Conservation (phyloP, 2,113 vertebrate species). For the Mormoops blainvillei region DNA sequence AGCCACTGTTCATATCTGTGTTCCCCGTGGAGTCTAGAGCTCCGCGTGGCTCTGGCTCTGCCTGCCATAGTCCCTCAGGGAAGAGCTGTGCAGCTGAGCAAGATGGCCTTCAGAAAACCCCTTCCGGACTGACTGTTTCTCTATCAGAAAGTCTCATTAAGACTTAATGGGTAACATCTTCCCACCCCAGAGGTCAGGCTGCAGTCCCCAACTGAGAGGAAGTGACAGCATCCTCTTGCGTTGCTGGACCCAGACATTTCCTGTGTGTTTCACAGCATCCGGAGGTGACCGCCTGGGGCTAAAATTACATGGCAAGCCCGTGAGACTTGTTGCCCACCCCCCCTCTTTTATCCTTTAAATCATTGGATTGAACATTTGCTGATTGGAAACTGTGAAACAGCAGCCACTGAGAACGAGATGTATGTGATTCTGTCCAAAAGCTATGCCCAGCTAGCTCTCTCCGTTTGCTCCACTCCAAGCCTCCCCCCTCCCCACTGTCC, state of each 20-base stretch:
- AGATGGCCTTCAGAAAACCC: constrained; percentile 48
- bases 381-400: background rate
- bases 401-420: background rate
- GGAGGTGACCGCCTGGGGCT: background rate
- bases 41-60: rapidly evolving
- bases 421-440: background rate
- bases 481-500: rapidly evolving
- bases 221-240: background rate
- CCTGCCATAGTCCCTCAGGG: background rate
- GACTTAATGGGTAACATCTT: constrained; percentile 12
- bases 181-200: background rate
- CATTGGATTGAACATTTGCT: background rate
- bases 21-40: background rate
- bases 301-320: background rate
- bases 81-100: background rate
- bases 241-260: background rate
- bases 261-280: background rate
- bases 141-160: constrained; percentile 64
- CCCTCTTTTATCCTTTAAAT: background rate
- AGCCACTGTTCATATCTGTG: background rate
- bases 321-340: background rate
- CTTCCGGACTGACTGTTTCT: constrained; percentile 47
- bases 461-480: background rate
- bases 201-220: background rate
- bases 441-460: rapidly evolving